Evolutionary conservation across 2,113 vertebrate species (phyloP), one percentile per base, ranked within the genome.

Genomic region (Callospermophilus lateralis): DNA sequence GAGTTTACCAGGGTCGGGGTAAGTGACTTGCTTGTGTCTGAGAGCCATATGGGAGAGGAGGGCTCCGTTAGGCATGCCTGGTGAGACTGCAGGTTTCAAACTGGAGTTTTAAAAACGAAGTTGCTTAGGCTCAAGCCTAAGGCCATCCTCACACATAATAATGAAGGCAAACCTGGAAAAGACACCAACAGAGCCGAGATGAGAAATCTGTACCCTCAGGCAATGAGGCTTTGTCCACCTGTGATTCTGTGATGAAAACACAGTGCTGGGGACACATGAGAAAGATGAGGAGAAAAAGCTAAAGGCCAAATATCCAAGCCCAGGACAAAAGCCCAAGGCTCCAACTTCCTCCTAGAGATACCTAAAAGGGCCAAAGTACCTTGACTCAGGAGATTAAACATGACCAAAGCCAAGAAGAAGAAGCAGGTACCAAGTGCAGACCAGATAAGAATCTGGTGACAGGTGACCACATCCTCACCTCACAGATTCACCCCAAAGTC

Each of bases 331-430:
- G 92, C 99, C 99, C 0, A 99, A 7, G 99, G 99, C 63, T 99
- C 99, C 0, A 99, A 99, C 97, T 99, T 99, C 98, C 99, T 99
- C 90, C 99, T 99, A 99, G 98, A 99, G 99, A 96, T 98, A 99
- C 98, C 99, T 99, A 98, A 99, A 99, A 98, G 99, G 99, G 99
- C 99, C 99, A 99, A 99, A 99, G 96, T 99, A 99, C 98, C 99
- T 99, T 13, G 99, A 99, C 98, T 99, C 99, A n/a, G 99, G 99
- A 1, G 99, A 99, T 98, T 99, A 99, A 99, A 99, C 99, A 99
- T 99, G 99, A 99, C 99, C 97, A 99, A 99, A 98, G 99, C 99
- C 13, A 99, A 99, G 98, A 99, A 99, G 99, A 99, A 99, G 99
- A 99, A 99, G 97, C 99, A 99, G 98, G 98, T 99, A 97, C 99